Conservation (phyloP, 1,140 invertebrate species). For the Maniola jurtina region DNA sequence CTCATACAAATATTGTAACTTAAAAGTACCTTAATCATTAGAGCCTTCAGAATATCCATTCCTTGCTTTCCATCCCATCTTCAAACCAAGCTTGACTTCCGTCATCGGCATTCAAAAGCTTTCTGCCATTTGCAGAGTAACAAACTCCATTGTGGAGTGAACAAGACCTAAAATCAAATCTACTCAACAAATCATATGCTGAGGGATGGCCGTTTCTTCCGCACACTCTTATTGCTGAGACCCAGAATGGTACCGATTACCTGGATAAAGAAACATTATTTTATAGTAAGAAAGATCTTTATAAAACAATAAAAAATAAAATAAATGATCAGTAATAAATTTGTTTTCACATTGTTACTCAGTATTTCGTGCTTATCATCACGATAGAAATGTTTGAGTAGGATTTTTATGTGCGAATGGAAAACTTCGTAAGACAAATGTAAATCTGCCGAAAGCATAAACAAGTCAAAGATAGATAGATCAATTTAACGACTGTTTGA, state of each 20-base stretch:
- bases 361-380: constrained; percentile 7
- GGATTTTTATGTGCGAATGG: background rate
- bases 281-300: constrained; percentile 1
- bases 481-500: background rate
- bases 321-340: background rate
- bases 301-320: constrained; percentile 10
- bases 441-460: background rate
- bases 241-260: constrained; percentile 88
- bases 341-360: background rate
- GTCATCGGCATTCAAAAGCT: constrained; percentile 30
- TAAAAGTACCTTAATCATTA: constrained; percentile 12
- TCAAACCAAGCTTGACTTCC: constrained; percentile 21
- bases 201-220: constrained; percentile 87
- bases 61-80: constrained; percentile 20
- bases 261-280: constrained; percentile 46
- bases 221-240: constrained; percentile 85
- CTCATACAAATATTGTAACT: background rate
- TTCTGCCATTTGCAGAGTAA: constrained; percentile 53
- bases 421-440: background rate
- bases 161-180: constrained; percentile 44
- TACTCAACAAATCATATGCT: constrained; percentile 79
- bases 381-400: background rate
- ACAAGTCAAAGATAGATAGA: background rate
- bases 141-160: constrained; percentile 69
- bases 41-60: constrained; percentile 9